Conservation (phyloP, 64 coral and sea anemone species). For the Acropora tenuis region DNA sequence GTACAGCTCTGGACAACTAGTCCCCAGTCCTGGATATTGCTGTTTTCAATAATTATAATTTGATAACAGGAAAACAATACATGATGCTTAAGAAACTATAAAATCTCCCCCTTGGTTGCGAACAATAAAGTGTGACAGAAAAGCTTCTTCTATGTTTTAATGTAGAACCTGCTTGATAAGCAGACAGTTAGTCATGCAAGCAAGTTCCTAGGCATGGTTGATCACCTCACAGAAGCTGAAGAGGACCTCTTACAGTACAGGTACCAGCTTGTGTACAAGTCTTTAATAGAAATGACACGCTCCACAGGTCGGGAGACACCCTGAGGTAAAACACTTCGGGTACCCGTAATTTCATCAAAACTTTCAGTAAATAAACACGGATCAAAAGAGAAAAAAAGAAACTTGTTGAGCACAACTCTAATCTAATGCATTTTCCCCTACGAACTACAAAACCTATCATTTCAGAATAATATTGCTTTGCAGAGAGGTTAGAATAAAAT, state of each 20-base stretch:
- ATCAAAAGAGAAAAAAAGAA: background rate
- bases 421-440: background rate
- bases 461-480: background rate
- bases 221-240: background rate
- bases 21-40: background rate
- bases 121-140: background rate
- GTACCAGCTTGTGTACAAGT: background rate
- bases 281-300: background rate
- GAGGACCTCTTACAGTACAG: background rate
- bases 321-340: background rate
- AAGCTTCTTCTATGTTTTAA: background rate
- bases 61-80: background rate
- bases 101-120: background rate
- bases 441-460: background rate
- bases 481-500: background rate
- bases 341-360: slow-evolving; percentile 34
- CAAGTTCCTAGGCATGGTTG: background rate
- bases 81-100: background rate
- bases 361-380: slow-evolving; percentile 15
- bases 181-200: slow-evolving; percentile 3
- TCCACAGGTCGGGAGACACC: background rate
- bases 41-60: background rate
- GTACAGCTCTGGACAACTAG: background rate
- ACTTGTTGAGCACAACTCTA: background rate
- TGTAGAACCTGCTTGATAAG: slow-evolving; percentile 3